A percentile compares a stretch with the other conserved stretches of the same genome.
These are phyloP conservation scores for Antedon mediterranea DNA, from an alignment of 53 echinoderm and acorn worm species.

Conservation along the genomic window DNA sequence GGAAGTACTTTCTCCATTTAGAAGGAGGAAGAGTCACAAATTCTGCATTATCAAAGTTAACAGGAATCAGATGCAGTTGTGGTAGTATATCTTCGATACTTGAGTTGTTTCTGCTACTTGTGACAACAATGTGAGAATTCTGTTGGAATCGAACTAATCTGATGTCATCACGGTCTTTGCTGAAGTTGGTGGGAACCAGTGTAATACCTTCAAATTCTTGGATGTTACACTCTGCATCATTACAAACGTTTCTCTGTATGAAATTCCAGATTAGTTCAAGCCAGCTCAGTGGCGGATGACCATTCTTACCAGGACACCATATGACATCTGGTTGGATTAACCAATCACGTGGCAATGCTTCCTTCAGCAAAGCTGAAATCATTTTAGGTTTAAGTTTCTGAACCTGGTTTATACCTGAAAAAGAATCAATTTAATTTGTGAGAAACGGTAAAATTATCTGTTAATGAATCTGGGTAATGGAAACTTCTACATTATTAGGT, in stretches of 20 bases:
- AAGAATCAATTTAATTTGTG: no score
- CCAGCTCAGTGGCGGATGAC: neutral
- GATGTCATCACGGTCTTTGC: neutral
- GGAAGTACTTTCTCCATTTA: neutral
- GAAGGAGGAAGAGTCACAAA: neutral
- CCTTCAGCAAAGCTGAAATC: slow-evolving; percentile 8
- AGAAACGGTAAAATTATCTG: no score
- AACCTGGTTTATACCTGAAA: neutral
- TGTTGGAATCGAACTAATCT: neutral
- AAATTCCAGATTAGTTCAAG: neutral
- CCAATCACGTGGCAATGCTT: slow-evolving; percentile 30
- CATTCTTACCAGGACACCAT: neutral
- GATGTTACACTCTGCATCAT: neutral
- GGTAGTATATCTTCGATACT: neutral
- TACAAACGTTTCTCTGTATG: neutral
- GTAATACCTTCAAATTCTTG: neutral
- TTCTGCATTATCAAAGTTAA: neutral
- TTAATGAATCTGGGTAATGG: no score
- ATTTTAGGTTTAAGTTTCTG: neutral
- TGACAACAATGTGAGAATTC: neutral
- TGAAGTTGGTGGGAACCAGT: neutral
- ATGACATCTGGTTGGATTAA: neutral
- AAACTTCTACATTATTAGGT: no score
- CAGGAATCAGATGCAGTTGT: neutral
- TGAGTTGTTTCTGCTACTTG: neutral